A percentile compares a stretch with the other conserved stretches of the same genome.
Conservation (phyloP, 2,888 invertebrate genomes). For the Drosophila sordidapex region DNA sequence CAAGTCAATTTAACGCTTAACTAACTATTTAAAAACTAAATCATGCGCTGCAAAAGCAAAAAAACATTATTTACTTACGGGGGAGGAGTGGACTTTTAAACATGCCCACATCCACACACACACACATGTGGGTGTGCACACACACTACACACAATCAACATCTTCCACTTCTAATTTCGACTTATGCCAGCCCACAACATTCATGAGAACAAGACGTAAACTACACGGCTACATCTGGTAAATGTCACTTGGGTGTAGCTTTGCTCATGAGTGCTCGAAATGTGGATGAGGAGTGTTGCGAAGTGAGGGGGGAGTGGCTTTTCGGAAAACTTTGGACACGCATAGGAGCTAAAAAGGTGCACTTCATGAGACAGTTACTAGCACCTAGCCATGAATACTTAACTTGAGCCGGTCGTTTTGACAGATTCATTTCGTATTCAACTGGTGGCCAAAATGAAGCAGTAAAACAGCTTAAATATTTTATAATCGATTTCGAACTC, state of each 20-base stretch:
- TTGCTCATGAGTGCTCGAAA: not conserved
- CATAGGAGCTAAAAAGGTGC: slow-evolving; percentile 27
- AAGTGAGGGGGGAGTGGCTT: not conserved
- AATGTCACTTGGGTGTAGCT: slow-evolving; percentile 50
- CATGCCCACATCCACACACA: slow-evolving; percentile 21
- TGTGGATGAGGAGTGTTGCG: not conserved
- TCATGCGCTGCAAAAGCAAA: slow-evolving; percentile 43
- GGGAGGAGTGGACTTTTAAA: slow-evolving; percentile 21
- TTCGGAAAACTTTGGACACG: slow-evolving; percentile 27
- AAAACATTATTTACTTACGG: not conserved
- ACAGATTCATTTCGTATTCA: slow-evolving; percentile 19
- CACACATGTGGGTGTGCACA: not conserved
- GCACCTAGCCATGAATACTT: slow-evolving; percentile 22
- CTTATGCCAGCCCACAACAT: slow-evolving; percentile 45
- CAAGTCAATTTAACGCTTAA: slow-evolving; percentile 77
- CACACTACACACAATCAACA: slow-evolving; percentile 11
- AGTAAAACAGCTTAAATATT: not conserved
- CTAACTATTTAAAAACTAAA: slow-evolving; percentile 65
- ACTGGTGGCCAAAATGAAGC: not conserved
- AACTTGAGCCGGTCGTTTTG: not conserved
- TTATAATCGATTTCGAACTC: not conserved
- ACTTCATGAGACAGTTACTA: slow-evolving; percentile 18
- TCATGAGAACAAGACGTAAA: slow-evolving; percentile 35
- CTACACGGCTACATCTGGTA: slow-evolving; percentile 47
- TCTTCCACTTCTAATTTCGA: slow-evolving; percentile 24